Conservation (phyloP, 2,113 vertebrate species). For the Pangasianodon hypophthalmus region DNA sequence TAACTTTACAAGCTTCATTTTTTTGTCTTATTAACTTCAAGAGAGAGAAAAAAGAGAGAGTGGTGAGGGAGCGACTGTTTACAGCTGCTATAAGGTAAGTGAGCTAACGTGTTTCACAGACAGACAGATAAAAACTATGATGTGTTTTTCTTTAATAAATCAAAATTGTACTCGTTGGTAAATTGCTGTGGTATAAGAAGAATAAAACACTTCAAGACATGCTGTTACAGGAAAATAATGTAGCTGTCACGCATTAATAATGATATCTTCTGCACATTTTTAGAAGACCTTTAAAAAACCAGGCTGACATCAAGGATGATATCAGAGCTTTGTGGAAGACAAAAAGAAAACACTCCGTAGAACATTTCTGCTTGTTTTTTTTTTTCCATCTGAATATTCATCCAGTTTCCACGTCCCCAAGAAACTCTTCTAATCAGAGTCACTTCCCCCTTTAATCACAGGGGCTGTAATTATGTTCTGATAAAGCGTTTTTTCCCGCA, state of each 20-base stretch:
- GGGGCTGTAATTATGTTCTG: slow-evolving; percentile 78
- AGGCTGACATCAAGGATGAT: background rate
- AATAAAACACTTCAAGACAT: background rate
- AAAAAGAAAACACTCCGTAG: slow-evolving; percentile 18
- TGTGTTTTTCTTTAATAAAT: background rate
- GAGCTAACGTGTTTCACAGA: no score
- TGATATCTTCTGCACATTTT: background rate
- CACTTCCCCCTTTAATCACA: slow-evolving; percentile 80
- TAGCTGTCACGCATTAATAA: background rate
- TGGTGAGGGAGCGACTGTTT: background rate
- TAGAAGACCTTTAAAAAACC: background rate
- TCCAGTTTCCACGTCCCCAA: slow-evolving; percentile 70
- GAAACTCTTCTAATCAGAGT: slow-evolving; percentile 77
- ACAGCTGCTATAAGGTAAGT: background rate
- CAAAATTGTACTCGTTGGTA: background rate
- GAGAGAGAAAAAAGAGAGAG: no score
- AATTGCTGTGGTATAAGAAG: background rate
- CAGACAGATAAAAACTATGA: background rate
- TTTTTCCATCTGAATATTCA: slow-evolving; percentile 72
- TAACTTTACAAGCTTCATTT: no score
- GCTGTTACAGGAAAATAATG: background rate
- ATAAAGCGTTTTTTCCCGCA: slow-evolving; percentile 73
- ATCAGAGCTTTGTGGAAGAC: background rate
- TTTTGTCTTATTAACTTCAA: background rate
- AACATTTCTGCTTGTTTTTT: slow-evolving; percentile 53